Conservation (phyloP, 2,113 vertebrate genomes). For the Amia ocellicauda region DNA sequence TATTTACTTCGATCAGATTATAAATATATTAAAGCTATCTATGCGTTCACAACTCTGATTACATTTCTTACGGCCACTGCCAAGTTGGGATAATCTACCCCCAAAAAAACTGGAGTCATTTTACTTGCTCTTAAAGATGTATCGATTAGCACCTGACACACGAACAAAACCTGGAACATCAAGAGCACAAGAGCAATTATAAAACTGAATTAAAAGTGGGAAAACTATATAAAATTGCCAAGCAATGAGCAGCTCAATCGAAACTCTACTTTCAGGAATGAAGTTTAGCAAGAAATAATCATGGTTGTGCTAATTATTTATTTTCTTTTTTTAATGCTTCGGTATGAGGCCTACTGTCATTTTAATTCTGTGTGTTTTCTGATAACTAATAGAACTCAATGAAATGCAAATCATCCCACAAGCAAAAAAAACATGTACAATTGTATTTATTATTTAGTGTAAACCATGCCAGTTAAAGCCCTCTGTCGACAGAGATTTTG, state of each 20-base stretch:
- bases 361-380: too few species aligned
- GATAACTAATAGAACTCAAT: too few species aligned
- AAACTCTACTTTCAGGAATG: background rate
- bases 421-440: too few species aligned
- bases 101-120: conserved; percentile 6
- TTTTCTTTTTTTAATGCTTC: too few species aligned
- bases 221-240: conserved; percentile 1
- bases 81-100: conserved; percentile 39
- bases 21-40: too few species aligned
- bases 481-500: too few species aligned
- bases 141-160: conserved; percentile 46
- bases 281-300: background rate
- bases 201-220: conserved; percentile 44
- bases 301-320: background rate
- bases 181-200: conserved; percentile 37
- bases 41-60: background rate
- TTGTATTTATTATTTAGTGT: too few species aligned
- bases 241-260: background rate
- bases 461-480: too few species aligned
- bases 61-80: conserved; percentile 56
- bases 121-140: conserved; percentile 51
- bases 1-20: too few species aligned
- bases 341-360: too few species aligned
- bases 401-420: too few species aligned
- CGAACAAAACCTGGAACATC: conserved; percentile 8